Conservation (phyloP, 2,797 vertebrate genomes). For the Premnoplex brunnescens region DNA sequence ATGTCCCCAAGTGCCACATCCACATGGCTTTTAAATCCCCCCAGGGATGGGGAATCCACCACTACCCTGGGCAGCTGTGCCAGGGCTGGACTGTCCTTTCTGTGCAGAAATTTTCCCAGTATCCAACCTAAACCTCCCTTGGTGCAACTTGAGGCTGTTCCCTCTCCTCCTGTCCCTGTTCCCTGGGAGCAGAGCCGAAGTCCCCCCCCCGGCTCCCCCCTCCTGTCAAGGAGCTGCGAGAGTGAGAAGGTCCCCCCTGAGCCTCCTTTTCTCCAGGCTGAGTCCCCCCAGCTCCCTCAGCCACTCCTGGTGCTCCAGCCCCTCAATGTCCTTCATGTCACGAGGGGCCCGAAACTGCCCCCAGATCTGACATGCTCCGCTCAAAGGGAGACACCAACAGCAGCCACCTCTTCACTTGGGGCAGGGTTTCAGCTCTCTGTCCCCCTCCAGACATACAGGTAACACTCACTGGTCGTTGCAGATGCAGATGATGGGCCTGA, state of each 20-base stretch:
- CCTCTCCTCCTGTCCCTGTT: not conserved
- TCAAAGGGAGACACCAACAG: not conserved
- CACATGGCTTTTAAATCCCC: fast-evolving
- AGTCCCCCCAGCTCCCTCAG: not conserved
- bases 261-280: not conserved
- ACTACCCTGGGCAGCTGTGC: not conserved
- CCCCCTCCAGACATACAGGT: fast-evolving
- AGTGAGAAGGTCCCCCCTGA: too few relatives aligned
- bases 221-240: too few relatives aligned
- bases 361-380: not conserved
- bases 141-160: fast-evolving
- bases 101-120: not conserved
- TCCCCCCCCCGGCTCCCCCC: too few relatives aligned
- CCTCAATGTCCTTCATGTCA: fast-evolving
- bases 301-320: fast-evolving
- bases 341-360: fast-evolving
- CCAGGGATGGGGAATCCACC: not conserved
- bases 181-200: too few relatives aligned
- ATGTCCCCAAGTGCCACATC: not conserved
- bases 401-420: not conserved
- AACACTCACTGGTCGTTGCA: constrained; percentile 93
- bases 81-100: not conserved
- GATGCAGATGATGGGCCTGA: constrained; percentile 94
- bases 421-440: not conserved
- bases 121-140: fast-evolving